Conservation (phyloP, 2,888 invertebrate genomes). For the Pyrgus malvae region DNA sequence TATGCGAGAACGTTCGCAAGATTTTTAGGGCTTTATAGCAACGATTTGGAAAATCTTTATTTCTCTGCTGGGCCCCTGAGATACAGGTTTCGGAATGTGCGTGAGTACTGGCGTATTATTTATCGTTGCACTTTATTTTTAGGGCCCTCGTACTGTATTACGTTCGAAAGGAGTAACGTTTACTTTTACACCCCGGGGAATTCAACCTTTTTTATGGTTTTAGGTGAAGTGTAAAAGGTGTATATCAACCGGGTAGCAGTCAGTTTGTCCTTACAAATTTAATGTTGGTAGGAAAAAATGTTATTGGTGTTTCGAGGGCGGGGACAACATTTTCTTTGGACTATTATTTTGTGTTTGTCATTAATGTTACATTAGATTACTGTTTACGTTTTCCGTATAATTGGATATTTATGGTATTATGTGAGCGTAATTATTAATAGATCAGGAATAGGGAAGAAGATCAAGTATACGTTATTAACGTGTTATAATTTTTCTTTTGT, state of each 20-base stretch:
- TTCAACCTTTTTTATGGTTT: constrained; percentile 21
- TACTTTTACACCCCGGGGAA: constrained; percentile 50
- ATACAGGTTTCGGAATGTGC: constrained; percentile 49
- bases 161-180: constrained; percentile 50
- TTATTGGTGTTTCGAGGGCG: too few species aligned
- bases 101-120: constrained; percentile 51
- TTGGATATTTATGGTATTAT: too few species aligned
- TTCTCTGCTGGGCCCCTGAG: constrained; percentile 50
- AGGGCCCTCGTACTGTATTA: constrained; percentile 43
- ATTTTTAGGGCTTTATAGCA: constrained; percentile 70
- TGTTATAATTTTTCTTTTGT: too few species aligned
- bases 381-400: too few species aligned
- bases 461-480: too few species aligned
- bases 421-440: too few species aligned
- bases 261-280: constrained; percentile 8
- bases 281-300: too few species aligned
- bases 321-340: too few species aligned
- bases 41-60: constrained; percentile 78
- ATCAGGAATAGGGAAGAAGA: too few species aligned
- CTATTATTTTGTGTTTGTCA: too few species aligned
- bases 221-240: constrained; percentile 15
- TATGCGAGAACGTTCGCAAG: constrained; percentile 68
- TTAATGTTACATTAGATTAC: too few species aligned
- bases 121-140: constrained; percentile 57
- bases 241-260: constrained; percentile 6